Evolutionary conservation across 2,797 vertebrate genomes (phyloP), one percentile per base, ranked within the genome.

Genomic region (Platalea minor): DNA sequence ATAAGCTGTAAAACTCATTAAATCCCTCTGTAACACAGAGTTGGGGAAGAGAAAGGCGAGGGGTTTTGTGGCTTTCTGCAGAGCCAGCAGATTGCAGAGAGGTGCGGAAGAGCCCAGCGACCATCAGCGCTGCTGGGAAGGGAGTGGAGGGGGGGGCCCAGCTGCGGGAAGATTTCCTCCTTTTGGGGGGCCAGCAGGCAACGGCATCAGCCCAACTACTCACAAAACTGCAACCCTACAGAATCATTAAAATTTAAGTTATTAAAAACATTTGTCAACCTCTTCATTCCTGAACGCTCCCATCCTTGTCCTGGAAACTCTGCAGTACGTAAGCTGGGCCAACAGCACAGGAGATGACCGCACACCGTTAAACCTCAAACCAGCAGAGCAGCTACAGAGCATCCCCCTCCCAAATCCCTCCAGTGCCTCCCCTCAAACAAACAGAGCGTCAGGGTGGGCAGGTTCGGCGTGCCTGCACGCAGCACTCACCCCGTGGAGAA

Each of bases 391-490:
- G 51, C 56, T 65, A 70, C 37, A 46, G 54, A 78, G 14, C 31
- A 53, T 13, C 41, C 28, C 8, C 33, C 14, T 31, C 70, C 31
- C 19, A 69, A 51, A 72, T 76, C 15, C 26, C 53, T 35, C 56
- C 95, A 85, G 3, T 33, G 63, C 4, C 39, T 33, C 20, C 16
- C 31, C 54, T 53, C 29, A 56, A 77, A 61, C 11, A 17, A 59
- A 61, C 39, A 35, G 39, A 64, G 17, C 11, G 2, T 11, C 8
- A 20, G 0, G 0, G 39, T 1, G 16, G 50, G 46, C 35, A 70
- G 26, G 46, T 46, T 51, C n/a, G 9, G 35, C 6, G 1, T 28
- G 14, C n/a, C 46, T 13, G 15, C 78, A 41, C 17, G 14, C 79
- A 60, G 41, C 0, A 1, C 68, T 85, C 64, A 48, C 20, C 28